phyloP scores from a whole-genome alignment of 1,140 invertebrate genomes.

The Scaptomyza pallida region DNA sequence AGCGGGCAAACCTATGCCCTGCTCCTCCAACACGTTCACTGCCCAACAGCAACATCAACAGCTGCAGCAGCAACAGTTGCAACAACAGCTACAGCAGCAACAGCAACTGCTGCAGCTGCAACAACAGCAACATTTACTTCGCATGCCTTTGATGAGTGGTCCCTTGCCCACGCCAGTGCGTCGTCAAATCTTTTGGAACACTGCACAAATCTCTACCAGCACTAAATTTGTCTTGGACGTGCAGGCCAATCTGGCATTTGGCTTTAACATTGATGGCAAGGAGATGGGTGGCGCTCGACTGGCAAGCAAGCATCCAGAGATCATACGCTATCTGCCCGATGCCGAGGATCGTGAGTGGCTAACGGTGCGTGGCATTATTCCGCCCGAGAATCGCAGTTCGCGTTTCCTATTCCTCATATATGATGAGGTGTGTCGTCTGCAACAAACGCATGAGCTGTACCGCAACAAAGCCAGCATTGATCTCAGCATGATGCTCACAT shows the following conservation, averaged over 20 bases:
- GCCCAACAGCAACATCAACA: slow-evolving; percentile 20
- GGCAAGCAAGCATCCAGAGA: slow-evolving; percentile 81
- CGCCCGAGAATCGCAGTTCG: slow-evolving; percentile 70
- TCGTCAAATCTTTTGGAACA: slow-evolving; percentile 83
- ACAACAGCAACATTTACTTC: background rate
- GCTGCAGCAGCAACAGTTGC: slow-evolving; percentile 4
- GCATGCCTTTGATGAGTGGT: slow-evolving; percentile 50
- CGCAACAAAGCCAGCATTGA: slow-evolving; percentile 69
- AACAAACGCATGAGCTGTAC: slow-evolving; percentile 73
- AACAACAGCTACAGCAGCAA: slow-evolving; percentile 17
- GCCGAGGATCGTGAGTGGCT: slow-evolving; percentile 79
- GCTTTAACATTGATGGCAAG: slow-evolving; percentile 76
- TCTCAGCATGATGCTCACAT: slow-evolving; percentile 71
- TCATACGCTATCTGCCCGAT: slow-evolving; percentile 81
- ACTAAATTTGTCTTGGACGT: slow-evolving; percentile 82
- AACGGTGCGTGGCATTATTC: slow-evolving; percentile 70
- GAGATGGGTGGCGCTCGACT: slow-evolving; percentile 58
- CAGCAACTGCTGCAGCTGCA: slow-evolving; percentile 24
- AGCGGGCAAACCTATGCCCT: slow-evolving; percentile 54
- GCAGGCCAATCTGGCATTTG: slow-evolving; percentile 81
- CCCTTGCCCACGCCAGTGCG: slow-evolving; percentile 64
- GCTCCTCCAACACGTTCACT: slow-evolving; percentile 35
- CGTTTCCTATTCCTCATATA: slow-evolving; percentile 80
- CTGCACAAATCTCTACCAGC: slow-evolving; percentile 70
- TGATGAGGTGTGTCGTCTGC: slow-evolving; percentile 73